Base-by-base conservation (phyloP, 2,113 vertebrate genomes). In the Prolemur simus region DNA sequence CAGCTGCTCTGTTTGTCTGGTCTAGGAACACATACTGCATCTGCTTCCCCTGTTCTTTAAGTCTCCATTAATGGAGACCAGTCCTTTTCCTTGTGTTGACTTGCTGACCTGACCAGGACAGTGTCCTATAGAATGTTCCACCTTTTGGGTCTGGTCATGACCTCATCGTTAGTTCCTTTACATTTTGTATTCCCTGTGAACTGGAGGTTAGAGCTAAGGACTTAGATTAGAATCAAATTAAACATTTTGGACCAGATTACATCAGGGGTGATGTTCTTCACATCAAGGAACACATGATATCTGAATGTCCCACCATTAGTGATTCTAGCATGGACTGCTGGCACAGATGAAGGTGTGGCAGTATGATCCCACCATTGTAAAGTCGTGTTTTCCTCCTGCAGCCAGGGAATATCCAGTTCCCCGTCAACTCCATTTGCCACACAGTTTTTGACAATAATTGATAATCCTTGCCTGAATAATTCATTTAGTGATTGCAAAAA, bases 401-500 rank as follows among this genome's bases (percentile, higher is more conserved):
- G 87, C 52, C 78, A 82, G 27, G 47, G 47, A 37, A 17, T 49
- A 39, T 37, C 83, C 20, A 29, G 74, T 63, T 84, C 78, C 73
- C 73, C 20, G 10, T 63, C 66, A 63, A 32, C 12, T 25, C 60
- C 42, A 49, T 60, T 49, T 82, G 73, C 49, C 47, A 71, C 4
- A 52, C 1, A 32, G 74, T 80, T 71, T 95, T 96, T 87, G 37
- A 87, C 37, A 91, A 74, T 37, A 91, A 74, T 60, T 82, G 71
- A 60, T 77, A 42, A 54, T 52, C 17, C 52, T 77, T 83, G 76
- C 20, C 64, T 95, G 49, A 69, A 52, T 87, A 39, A 94, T 95
- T 96, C 91, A 80, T 54, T 91, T 88, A 88, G 37, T 92, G 42
- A 56, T 54, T 91, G 13, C 37, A 92, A 73, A 96, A 89, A 92